Evolutionary conservation across 1,140 invertebrate species (phyloP), one percentile per base, ranked within the genome.

Genomic region (Chironomus tepperi): DNA sequence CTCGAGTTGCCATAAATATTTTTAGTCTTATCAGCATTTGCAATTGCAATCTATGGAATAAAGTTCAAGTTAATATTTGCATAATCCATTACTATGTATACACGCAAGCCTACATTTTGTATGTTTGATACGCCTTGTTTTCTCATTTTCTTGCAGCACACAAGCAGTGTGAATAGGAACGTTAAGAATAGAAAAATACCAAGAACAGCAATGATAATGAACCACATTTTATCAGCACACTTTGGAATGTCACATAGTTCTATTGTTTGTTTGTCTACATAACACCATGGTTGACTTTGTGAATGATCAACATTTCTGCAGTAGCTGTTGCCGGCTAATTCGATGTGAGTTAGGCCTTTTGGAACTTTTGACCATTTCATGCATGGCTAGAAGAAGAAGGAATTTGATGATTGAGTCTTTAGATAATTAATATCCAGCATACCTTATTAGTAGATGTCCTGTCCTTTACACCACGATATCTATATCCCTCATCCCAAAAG

Each of bases 241-340:
- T 92, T 91, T 15, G 91, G 89, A 78, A 98, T 89, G 79, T 92
- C 87, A 83, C 95, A 98, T 73, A 89, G 79, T 81, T 96, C 93
- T 7, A 81, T 82, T 77, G 86, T 86, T 78, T 88, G 87, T 73
- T 85, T 85, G 74, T 90, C 89, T n/a, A 92, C 87, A 77, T 92
- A 95, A 84, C 97, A 99, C 94, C 96, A 99, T 0, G 97, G 97
- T 77, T 91, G 88, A 0, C 82, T 80, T 80, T 93, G 90, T 0
- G 86, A 83, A 42, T 89, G 88, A 57, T 90, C 93, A 15, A 96
- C 96, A 84, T 99, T 99, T 75, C 95, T 87, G 82, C 97, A 99
- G 80, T 91, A 96, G 78, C 93, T 95, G 80, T 97, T 95, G 21
- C 91, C 89, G 24, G 90, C 88, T 21, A 98, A 84, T 82, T 96